Conservation (phyloP, 2,888 invertebrate species). For the Altica lythri region DNA sequence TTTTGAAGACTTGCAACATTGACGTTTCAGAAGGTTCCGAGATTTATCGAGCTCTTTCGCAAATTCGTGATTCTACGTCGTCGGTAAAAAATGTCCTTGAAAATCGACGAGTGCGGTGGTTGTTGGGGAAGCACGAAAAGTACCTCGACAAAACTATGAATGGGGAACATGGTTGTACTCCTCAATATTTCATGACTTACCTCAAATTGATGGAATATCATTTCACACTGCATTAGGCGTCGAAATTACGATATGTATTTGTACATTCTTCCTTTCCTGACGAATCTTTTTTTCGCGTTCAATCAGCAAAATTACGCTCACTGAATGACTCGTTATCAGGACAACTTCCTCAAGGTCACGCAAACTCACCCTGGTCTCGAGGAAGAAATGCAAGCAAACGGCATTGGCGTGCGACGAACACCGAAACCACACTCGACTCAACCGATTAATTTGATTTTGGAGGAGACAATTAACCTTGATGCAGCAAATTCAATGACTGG, state of each 20-base stretch:
- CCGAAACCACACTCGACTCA: slow-evolving; percentile 11
- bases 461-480: slow-evolving; percentile 15
- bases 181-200: slow-evolving; percentile 6
- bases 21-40: too few species aligned
- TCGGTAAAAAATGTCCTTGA: slow-evolving; percentile 7
- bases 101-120: too few species aligned
- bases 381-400: background rate
- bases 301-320: slow-evolving; percentile 16
- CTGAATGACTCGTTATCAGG: slow-evolving; percentile 12
- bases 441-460: slow-evolving; percentile 16
- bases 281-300: slow-evolving; percentile 11
- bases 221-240: slow-evolving; percentile 2
- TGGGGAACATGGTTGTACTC: background rate
- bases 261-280: slow-evolving; percentile 5
- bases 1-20: slow-evolving; percentile 1
- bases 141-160: too few species aligned
- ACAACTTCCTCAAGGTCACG: slow-evolving; percentile 3
- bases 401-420: slow-evolving; percentile 10
- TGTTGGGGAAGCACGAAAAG: too few species aligned
- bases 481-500: too few species aligned
- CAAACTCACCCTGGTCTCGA: slow-evolving; percentile 10
- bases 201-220: slow-evolving; percentile 6
- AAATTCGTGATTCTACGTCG: background rate
- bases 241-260: slow-evolving; percentile 12
- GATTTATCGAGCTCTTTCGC: slow-evolving; percentile 1